Evolutionary conservation across 2,888 invertebrate species (phyloP), one percentile per base, ranked within the genome.

Genomic region (Ennomos erosarius): DNA sequence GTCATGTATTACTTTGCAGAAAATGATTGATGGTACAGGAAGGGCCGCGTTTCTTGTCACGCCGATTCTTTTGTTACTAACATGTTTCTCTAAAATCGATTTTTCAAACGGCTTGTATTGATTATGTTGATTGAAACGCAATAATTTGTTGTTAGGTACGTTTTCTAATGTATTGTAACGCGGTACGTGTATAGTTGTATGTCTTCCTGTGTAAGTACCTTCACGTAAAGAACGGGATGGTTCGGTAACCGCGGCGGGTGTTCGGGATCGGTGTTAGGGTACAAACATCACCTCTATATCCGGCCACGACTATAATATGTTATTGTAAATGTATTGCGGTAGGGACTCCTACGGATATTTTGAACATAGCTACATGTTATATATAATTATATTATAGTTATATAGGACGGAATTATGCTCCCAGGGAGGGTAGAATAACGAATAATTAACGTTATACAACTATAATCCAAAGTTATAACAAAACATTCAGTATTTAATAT

Each of bases 191-290:
- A 82, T 85, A 87, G 87, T 77, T 88, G 85, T 89, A 88, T 85
- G 91, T 91, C 91, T 92, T 91, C 91, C 92, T 89, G 85, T 86
- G 86, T 90, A 88, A 88, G 88, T 84, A 84, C 83, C 84, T 83
- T 82, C 83, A 75, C 73, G 70, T 80, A 78, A 79, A 78, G 77
- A 73, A 78, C 58, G 26, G 43, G 55, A 76, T 82, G 82, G 81
- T n/a, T n/a, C n/a, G 70, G 71, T 84, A 78, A 78, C 74, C 62
- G 62, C 75, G 75, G 77, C 76, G 73, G 79, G 72, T 70, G 65
- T 72, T 70, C 62, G 76, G 80, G 83, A 82, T 76, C 79, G 82
- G 84, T 75, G 73, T 78, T 81, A 88, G 84, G 87, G 85, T 85
- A 75, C 78, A 75, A 75, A 69, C 78, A 76, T 77, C 82, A 82